Conservation (phyloP, 2,797 vertebrate genomes). For the Amniataba percoides region DNA sequence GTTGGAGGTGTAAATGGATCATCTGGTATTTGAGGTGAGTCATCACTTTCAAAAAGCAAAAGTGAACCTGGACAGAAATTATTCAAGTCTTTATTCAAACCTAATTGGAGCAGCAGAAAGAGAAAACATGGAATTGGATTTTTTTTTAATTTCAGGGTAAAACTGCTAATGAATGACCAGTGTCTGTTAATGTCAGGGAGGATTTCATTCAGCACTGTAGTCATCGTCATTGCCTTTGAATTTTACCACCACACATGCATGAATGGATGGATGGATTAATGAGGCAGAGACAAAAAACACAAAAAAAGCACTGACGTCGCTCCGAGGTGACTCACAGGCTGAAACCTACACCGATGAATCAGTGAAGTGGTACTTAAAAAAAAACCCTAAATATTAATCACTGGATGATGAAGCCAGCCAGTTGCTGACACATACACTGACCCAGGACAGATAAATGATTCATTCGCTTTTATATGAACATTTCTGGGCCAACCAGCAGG, state of each 20-base stretch:
- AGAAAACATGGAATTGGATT: not conserved
- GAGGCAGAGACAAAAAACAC: slow-evolving; percentile 11
- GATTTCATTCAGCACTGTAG: not conserved
- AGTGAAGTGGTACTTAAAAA: not conserved
- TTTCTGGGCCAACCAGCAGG: slow-evolving; percentile 16
- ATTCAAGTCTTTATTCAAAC: not conserved
- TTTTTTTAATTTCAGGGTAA: not conserved
- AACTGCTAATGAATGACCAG: not conserved
- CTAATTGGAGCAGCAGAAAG: too few relatives aligned
- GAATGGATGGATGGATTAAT: not conserved
- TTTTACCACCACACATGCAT: not conserved
- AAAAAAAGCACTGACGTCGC: not conserved
- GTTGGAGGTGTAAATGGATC: not conserved
- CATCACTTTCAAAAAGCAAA: not conserved
- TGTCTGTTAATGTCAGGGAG: not conserved
- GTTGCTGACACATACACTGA: slow-evolving; percentile 8
- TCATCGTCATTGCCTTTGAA: not conserved
- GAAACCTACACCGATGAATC: not conserved
- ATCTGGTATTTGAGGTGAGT: not conserved
- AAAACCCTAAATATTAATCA: slow-evolving; percentile 18
- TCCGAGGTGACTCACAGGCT: slow-evolving; percentile 25
- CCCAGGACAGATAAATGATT: slow-evolving; percentile 24
- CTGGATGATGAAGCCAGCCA: not conserved
- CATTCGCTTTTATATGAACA: slow-evolving; percentile 30
- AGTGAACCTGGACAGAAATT: not conserved